A percentile compares a stretch with the other conserved stretches of the same genome.
Conservation (phyloP, 2,888 invertebrate species). For the Abrostola tripartita region DNA sequence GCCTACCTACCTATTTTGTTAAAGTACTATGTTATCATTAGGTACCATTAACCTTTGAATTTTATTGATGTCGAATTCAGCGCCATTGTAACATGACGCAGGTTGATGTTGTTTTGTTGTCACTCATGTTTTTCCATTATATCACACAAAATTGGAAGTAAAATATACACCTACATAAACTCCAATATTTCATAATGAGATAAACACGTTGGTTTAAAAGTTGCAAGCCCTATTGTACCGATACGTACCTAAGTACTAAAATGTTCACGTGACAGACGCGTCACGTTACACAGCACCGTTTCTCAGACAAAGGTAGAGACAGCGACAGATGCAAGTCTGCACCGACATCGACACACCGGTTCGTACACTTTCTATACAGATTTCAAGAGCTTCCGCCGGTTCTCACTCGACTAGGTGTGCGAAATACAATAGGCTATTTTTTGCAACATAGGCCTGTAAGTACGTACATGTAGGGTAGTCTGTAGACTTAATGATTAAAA, state of each 20-base stretch:
- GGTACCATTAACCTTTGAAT: neutral
- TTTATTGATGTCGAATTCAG: neutral
- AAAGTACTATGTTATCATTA: constrained; percentile 2
- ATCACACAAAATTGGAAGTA: no score
- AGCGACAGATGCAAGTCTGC: constrained; percentile 1
- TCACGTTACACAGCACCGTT: neutral
- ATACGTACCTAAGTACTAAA: no score
- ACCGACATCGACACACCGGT: neutral
- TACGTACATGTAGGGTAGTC: neutral
- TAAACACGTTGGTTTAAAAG: no score
- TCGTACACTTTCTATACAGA: neutral
- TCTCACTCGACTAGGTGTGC: neutral
- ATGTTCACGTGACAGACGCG: neutral
- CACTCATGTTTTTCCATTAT: no score
- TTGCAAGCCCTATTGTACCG: no score
- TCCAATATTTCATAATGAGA: no score
- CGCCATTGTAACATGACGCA: neutral
- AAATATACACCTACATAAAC: neutral
- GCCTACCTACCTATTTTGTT: constrained; percentile 10
- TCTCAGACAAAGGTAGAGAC: neutral
- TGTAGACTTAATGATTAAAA: neutral
- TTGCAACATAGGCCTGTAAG: neutral
- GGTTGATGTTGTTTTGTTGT: neutral
- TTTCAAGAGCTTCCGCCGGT: neutral
- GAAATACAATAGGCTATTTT: neutral